Base-by-base conservation (phyloP, 2,113 vertebrate genomes). In the Gnathonemus echidnorhynchus region DNA sequence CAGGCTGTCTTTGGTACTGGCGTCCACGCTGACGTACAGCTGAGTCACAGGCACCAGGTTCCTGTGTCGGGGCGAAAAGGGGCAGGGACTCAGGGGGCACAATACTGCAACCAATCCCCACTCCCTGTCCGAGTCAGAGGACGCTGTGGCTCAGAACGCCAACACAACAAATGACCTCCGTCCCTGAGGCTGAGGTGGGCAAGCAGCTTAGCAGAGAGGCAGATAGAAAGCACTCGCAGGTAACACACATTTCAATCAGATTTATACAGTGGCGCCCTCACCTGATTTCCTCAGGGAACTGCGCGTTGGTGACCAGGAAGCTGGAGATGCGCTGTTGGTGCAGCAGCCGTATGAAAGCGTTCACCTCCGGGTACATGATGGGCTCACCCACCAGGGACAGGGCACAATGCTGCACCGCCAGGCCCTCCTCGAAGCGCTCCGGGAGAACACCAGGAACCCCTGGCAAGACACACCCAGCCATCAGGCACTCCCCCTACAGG, bases 361-460 rank as follows among this genome's bases (percentile, higher is more conserved):
- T 99, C 95, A 99, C 99, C 92, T 98, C 95, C 0, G 97, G 98
- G 93, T 99, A 99, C 98, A 99, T 98, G 92, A 99, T 99, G 1
- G 98, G 98, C 89, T 99, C 98, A 0, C 97, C 98, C 91, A 99
- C 98, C 89, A 99, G 95, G 0, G 98, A 99, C 48, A 99, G 93
- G 0, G 98, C 98, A 0, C 98, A 99, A 94, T 99, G 98, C 90
- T 96, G 97, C 0, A 95, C 96, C 0, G 56, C 85, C 95, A 99
- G 92, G 0, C 96, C 98, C 77, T 98, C 98, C 74, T 96, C 95
- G 1, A 97, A 97, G 0, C 97, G 96, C 48, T 97, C 97, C 0
- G 93, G 94, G 52, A 93, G 96, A 24, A 99, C 97, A 1, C 98
- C 98, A 0, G 97, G 96, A 45, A 99, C 98, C 0, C 98, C 98